A percentile compares a stretch with the other conserved stretches of the same genome.
phyloP scores from a whole-genome alignment of 2,113 vertebrate genomes.

The Isurus oxyrinchus region DNA sequence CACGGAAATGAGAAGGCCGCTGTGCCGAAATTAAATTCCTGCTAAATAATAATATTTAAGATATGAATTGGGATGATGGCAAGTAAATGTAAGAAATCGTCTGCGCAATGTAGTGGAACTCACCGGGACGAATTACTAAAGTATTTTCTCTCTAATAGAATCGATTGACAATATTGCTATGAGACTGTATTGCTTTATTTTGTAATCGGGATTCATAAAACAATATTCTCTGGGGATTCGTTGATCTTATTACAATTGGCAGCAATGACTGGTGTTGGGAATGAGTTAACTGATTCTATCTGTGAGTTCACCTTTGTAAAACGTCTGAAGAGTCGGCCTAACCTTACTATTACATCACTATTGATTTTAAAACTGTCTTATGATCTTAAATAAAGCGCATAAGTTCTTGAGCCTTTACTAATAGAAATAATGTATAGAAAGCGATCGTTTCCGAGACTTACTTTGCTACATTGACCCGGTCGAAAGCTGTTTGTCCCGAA shows the following conservation, averaged over 20 bases:
- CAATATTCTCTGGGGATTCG: not conserved
- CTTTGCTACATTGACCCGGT: slow-evolving; percentile 82
- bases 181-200: not conserved
- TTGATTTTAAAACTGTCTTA: not conserved
- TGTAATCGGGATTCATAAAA: not conserved
- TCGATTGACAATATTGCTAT: not conserved
- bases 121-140: not conserved
- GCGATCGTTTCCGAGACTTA: slow-evolving; percentile 55
- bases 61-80: not conserved
- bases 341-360: not conserved
- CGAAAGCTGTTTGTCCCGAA: slow-evolving; percentile 56
- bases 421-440: not conserved
- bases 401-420: too few relatives aligned
- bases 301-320: not conserved
- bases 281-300: not conserved
- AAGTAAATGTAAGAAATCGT: not conserved
- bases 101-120: not conserved
- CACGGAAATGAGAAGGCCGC: not conserved
- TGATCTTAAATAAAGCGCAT: not conserved
- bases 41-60: not conserved
- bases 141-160: not conserved
- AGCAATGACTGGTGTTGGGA: not conserved
- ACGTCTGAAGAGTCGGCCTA: not conserved
- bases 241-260: not conserved
- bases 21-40: not conserved